Evolutionary conservation across 2,113 vertebrate species (phyloP).

Genomic region (Naja naja): DNA sequence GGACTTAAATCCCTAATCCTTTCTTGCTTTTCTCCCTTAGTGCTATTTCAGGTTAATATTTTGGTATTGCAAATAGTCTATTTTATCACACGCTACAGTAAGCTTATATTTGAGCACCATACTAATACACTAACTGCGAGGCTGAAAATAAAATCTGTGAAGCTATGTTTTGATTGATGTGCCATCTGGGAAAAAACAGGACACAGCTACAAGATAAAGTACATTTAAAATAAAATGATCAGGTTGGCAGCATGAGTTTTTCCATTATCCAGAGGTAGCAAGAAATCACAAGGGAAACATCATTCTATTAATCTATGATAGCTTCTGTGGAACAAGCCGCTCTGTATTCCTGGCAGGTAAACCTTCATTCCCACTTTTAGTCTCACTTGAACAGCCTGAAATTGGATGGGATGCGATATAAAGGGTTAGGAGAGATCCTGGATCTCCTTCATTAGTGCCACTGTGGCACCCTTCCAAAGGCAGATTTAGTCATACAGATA

Average conservation of each 20-base stretch:
- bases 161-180: slow-evolving; percentile 17
- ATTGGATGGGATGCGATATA: neutral
- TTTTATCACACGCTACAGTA: slow-evolving; percentile 1
- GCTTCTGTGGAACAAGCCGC: neutral
- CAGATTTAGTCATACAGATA: neutral
- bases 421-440: neutral
- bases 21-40: neutral
- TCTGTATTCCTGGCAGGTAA: slow-evolving; percentile 16
- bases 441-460: neutral
- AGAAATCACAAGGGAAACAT: slow-evolving; percentile 23
- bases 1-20: neutral
- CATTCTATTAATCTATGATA: slow-evolving; percentile 31
- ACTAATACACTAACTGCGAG: neutral
- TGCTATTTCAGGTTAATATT: slow-evolving; percentile 6
- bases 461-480: neutral
- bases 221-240: slow-evolving; percentile 15
- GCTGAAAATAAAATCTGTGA: slow-evolving; percentile 32
- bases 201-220: slow-evolving; percentile 13
- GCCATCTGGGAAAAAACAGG: neutral
- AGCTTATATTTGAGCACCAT: slow-evolving; percentile 13
- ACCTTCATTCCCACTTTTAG: neutral
- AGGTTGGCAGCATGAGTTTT: slow-evolving; percentile 18
- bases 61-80: slow-evolving; percentile 10
- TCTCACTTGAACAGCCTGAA: neutral
- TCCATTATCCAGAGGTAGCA: slow-evolving; percentile 6